Evolutionary conservation across 1,140 invertebrate species (phyloP).

Genomic region (Apis florea): DNA sequence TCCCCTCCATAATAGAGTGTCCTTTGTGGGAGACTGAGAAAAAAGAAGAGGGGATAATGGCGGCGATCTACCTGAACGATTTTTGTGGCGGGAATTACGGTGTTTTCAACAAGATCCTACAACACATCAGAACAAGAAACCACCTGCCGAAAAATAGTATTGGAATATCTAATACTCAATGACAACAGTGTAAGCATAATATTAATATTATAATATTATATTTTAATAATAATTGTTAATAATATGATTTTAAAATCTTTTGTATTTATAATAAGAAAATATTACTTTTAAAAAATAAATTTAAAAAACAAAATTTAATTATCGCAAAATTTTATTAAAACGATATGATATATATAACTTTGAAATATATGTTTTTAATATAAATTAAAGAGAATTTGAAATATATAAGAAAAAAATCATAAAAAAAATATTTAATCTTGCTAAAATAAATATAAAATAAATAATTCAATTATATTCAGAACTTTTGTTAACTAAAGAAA

Average conservation of each 20-base stretch:
- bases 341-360: too few relatives aligned
- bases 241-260: not conserved
- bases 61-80: conserved; percentile 78
- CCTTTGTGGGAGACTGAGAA: conserved; percentile 66
- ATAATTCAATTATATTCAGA: not conserved
- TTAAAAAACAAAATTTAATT: not conserved
- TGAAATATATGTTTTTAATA: not conserved
- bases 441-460: not conserved
- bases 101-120: conserved; percentile 60
- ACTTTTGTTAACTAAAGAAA: not conserved
- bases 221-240: not conserved
- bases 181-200: not conserved
- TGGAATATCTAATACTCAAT: conserved; percentile 23
- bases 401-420: not conserved
- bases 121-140: conserved; percentile 46
- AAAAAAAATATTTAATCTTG: not conserved
- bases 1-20: conserved; percentile 30
- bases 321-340: not conserved
- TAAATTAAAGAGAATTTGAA: not conserved
- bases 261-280: not conserved
- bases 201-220: not conserved
- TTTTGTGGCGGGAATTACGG: conserved; percentile 77
- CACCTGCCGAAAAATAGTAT: conserved; percentile 42
- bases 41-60: conserved; percentile 72
- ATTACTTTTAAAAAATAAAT: not conserved